phyloP scores from a whole-genome alignment of 2,888 invertebrate species.

The Scaptomyza parva region DNA sequence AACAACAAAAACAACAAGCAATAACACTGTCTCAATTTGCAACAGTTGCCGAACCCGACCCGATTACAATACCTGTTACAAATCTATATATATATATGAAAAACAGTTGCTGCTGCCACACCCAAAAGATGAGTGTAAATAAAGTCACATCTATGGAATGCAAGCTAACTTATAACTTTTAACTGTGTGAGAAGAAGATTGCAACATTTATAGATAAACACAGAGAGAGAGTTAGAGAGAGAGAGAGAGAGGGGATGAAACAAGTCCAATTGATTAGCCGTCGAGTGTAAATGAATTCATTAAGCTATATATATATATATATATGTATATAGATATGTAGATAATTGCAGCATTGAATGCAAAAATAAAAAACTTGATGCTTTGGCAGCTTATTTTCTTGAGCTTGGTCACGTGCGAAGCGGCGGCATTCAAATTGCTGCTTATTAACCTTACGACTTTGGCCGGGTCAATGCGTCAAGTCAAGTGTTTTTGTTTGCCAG shows the following conservation, averaged over 20 bases:
- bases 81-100: not conserved
- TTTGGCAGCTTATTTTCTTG: slow-evolving; percentile 3
- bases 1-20: not conserved
- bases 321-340: not conserved
- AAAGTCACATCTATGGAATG: slow-evolving; percentile 23
- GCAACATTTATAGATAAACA: slow-evolving; percentile 28
- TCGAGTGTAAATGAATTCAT: slow-evolving; percentile 72
- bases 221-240: slow-evolving; percentile 7
- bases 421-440: slow-evolving; percentile 55
- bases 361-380: slow-evolving; percentile 35
- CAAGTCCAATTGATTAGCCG: slow-evolving; percentile 77
- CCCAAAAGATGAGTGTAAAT: slow-evolving; percentile 16
- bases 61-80: not conserved
- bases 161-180: no score
- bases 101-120: slow-evolving; percentile 24
- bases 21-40: slow-evolving; percentile 15
- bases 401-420: slow-evolving; percentile 47
- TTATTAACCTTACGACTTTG: slow-evolving; percentile 61
- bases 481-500: no score
- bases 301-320: slow-evolving; percentile 32
- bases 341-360: slow-evolving; percentile 36
- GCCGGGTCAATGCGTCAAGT: slow-evolving; percentile 37
- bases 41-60: slow-evolving; percentile 14
- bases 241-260: slow-evolving; percentile 22
- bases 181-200: no score